phyloP scores from a whole-genome alignment of 35 echinoderm and acorn worm species.

The Strongylocentrotus purpuratus region DNA sequence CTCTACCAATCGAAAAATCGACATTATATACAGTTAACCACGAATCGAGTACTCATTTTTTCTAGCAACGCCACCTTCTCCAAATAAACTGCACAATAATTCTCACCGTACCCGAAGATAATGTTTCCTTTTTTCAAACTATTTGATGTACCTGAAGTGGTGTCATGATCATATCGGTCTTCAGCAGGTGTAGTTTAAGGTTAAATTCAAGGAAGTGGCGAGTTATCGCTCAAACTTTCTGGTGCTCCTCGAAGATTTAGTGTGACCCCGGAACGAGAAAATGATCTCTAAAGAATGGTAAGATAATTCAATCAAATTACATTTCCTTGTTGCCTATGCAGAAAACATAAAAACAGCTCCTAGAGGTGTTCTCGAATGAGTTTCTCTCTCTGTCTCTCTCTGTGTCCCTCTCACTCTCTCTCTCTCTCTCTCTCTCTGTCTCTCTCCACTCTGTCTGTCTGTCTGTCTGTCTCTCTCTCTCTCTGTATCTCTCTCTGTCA shows the following conservation, averaged over 20 bases:
- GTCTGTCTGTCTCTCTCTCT: no score
- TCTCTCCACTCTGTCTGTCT: no score
- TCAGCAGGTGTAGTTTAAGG: neutral
- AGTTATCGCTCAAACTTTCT: neutral
- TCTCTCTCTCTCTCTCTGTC: no score
- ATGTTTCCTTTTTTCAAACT: no score
- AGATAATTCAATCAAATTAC: constrained; percentile 4
- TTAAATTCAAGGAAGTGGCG: neutral
- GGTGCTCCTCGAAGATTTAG: neutral
- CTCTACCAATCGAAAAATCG: neutral
- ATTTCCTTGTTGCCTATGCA: neutral
- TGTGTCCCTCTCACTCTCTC: no score
- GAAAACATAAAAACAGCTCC: neutral
- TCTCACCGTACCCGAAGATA: no score
- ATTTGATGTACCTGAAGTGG: neutral
- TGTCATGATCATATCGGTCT: neutral
- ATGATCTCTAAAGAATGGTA: neutral
- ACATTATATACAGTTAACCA: neutral
- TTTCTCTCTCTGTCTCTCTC: neutral
- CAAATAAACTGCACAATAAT: no score
- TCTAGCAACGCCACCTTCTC: no score
- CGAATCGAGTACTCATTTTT: neutral
- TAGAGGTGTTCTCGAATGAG: no score
- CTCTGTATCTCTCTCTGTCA: no score
- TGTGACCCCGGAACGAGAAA: neutral